A percentile compares a stretch with the other conserved stretches of the same genome.
Conservation (phyloP, 2,888 invertebrate species). For the Baronia brevicornis region DNA sequence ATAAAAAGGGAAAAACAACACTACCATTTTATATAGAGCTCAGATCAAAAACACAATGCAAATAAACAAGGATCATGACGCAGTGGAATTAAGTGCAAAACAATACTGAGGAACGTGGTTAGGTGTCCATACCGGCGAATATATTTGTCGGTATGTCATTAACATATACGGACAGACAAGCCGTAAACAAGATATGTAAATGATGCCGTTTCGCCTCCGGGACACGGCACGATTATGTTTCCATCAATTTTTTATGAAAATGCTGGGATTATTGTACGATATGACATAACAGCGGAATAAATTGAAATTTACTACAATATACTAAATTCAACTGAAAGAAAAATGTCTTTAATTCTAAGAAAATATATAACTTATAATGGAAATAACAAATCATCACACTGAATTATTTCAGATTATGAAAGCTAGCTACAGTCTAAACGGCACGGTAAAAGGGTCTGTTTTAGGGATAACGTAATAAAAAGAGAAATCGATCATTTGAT, state of each 20-base stretch:
- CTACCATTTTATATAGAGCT: conserved; percentile 33
- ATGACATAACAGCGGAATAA: neutral
- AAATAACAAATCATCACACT: too few relatives aligned
- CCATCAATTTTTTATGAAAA: conserved; percentile 28
- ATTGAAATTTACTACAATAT: neutral
- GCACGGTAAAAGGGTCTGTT: too few relatives aligned
- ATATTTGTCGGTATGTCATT: conserved; percentile 61
- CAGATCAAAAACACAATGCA: neutral
- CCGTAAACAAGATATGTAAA: conserved; percentile 65
- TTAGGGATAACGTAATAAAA: too few relatives aligned
- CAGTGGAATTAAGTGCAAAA: conserved; percentile 34
- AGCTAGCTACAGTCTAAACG: too few relatives aligned
- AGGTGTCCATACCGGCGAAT: conserved; percentile 36
- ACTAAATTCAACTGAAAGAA: conserved; percentile 6
- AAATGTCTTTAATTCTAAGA: too few relatives aligned
- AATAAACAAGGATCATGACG: conserved; percentile 22
- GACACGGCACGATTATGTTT: conserved; percentile 28
- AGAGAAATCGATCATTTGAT: too few relatives aligned
- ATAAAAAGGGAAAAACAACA: conserved; percentile 38
- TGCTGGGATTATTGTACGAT: conserved; percentile 11
- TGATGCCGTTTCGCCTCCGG: conserved; percentile 39
- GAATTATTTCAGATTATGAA: too few relatives aligned
- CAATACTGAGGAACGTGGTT: conserved; percentile 42
- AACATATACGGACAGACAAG: conserved; percentile 50
- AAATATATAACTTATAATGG: too few relatives aligned